Percentiles rank a stretch among this genome's conserved stretches.
These are phyloP conservation scores for Monarcha castaneiventris DNA, from an alignment of 2,113 vertebrate species.

Conservation along the genomic window DNA sequence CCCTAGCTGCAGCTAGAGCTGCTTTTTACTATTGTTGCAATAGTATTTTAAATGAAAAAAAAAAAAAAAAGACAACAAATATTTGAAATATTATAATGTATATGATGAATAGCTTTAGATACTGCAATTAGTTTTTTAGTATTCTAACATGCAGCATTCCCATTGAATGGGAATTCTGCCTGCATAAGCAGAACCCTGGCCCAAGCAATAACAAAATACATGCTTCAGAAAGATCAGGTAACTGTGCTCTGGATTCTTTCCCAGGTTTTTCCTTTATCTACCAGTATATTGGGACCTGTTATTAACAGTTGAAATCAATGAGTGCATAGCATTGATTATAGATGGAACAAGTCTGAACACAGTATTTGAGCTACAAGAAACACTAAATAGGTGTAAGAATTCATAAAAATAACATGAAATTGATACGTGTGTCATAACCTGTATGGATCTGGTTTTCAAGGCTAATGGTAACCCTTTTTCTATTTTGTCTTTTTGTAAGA, in stretches of 20 bases:
- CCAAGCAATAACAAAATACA: not conserved
- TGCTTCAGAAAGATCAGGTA: conserved; percentile 29
- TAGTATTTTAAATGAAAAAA: not conserved
- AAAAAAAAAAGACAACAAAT: not conserved
- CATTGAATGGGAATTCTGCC: conserved; percentile 1
- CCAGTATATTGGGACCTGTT: not conserved
- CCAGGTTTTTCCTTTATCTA: conserved; percentile 52
- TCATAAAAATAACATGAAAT: not conserved
- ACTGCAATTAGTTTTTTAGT: not conserved
- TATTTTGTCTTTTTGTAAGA: not conserved
- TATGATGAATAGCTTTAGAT: not conserved
- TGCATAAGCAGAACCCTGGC: not conserved
- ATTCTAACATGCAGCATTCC: not conserved
- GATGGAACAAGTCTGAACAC: not conserved
- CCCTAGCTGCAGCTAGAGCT: not conserved
- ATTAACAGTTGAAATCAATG: conserved; percentile 15
- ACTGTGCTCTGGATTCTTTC: conserved; percentile 10
- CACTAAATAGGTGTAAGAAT: not conserved
- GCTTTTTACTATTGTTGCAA: not conserved
- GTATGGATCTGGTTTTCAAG: not conserved
- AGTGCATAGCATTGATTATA: not conserved
- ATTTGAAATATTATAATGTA: not conserved
- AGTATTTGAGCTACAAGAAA: conserved; percentile 36
- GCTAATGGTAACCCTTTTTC: not conserved
- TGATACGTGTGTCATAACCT: not conserved